Evolutionary conservation across 2,113 vertebrate species (phyloP).

Genomic region (Scophthalmus maximus): DNA sequence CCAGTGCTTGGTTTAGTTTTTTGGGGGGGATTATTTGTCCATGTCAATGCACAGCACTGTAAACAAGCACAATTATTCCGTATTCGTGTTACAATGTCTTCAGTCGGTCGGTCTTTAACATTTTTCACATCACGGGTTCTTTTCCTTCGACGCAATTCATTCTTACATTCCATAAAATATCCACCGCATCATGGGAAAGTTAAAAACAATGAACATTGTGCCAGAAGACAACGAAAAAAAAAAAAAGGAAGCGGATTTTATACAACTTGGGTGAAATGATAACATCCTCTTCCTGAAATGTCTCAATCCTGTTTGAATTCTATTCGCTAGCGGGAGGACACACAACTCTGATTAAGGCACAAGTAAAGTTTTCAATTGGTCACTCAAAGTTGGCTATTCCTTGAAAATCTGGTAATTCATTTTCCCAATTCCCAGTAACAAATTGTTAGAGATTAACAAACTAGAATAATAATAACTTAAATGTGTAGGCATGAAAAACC

Average conservation of each 20-base stretch:
- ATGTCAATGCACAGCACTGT: slow-evolving; percentile 36
- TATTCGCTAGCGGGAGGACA: background rate
- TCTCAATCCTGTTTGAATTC: background rate
- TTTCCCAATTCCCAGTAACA: background rate
- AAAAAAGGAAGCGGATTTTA: slow-evolving; percentile 7
- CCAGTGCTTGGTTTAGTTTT: slow-evolving; percentile 17
- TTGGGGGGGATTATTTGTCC: slow-evolving; percentile 4
- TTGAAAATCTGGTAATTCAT: background rate
- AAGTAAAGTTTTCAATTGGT: background rate
- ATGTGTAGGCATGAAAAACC: slow-evolving; percentile 24
- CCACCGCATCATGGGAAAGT: background rate
- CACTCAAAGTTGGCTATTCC: background rate
- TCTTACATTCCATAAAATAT: slow-evolving; percentile 9
- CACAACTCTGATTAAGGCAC: slow-evolving; percentile 8
- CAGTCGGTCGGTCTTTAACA: background rate
- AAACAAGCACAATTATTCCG: slow-evolving; percentile 23
- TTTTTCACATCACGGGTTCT: background rate
- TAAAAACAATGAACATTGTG: background rate
- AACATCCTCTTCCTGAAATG: background rate
- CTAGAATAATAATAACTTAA: slow-evolving; percentile 34
- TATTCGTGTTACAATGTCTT: background rate
- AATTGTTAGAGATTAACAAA: slow-evolving; percentile 37
- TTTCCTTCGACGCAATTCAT: background rate
- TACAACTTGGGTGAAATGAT: background rate
- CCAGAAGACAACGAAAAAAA: background rate